A percentile compares a stretch with the other conserved stretches of the same genome.
Conservation (phyloP, 1,140 invertebrate genomes). For the Tyrophagus putrescentiae region DNA sequence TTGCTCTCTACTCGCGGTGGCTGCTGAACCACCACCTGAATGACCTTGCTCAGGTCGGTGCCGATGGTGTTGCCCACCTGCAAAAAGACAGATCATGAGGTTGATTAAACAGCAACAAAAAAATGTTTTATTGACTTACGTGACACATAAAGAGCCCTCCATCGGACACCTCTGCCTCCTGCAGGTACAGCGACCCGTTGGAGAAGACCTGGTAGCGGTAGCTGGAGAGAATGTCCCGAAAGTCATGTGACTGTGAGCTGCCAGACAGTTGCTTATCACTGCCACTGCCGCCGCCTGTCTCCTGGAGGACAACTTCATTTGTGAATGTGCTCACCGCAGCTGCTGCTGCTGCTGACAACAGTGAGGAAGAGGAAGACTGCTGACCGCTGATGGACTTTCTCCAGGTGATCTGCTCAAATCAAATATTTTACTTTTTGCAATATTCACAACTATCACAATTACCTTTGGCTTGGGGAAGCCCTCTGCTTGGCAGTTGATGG, state of each 20-base stretch:
- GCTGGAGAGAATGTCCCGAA: conserved; percentile 35
- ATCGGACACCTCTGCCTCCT: conserved; percentile 33
- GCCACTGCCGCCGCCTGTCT: not conserved
- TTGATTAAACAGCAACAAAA: not conserved
- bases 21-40: conserved; percentile 42
- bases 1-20: conserved; percentile 30
- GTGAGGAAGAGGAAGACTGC: too few relatives aligned
- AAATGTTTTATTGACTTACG: conserved; percentile 29
- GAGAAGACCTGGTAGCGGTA: conserved; percentile 60
- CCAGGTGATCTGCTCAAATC: too few relatives aligned
- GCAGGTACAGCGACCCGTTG: conserved; percentile 37
- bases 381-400: conserved; percentile 15
- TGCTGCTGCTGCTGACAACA: not conserved
- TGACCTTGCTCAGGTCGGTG: conserved; percentile 46
- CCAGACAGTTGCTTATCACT: not conserved
- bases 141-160: conserved; percentile 44
- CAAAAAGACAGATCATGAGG: conserved; percentile 26
- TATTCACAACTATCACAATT: too few relatives aligned
- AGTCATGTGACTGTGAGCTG: conserved; percentile 21
- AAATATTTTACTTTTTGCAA: too few relatives aligned
- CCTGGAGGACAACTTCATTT: not conserved
- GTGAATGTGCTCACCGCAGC: not conserved
- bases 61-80: conserved; percentile 46
- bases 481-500: conserved; percentile 35
- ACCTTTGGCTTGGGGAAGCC: conserved; percentile 37